phyloP scores from a whole-genome alignment of 2,113 vertebrate genomes.

The Zingel zingel region DNA sequence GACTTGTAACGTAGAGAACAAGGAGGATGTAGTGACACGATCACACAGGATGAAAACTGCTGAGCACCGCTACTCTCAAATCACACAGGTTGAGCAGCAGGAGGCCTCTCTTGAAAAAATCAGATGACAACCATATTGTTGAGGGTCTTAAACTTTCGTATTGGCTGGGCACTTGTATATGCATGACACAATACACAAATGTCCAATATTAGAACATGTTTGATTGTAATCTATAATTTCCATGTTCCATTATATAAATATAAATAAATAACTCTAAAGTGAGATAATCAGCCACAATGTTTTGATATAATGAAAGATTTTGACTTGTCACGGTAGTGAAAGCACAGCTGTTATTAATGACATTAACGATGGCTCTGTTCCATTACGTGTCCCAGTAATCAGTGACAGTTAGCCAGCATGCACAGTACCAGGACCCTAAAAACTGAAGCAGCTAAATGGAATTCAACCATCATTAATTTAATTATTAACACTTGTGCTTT shows the following conservation, averaged over 20 bases:
- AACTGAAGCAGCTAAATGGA: not conserved
- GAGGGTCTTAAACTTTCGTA: not conserved
- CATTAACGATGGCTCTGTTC: not conserved
- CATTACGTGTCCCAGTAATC: not conserved
- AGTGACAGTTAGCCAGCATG: not conserved
- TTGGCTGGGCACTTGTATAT: not conserved
- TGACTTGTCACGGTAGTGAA: too few species aligned
- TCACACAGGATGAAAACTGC: constrained; percentile 53
- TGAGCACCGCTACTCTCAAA: constrained; percentile 47
- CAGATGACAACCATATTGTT: too few species aligned
- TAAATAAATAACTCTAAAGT: not conserved
- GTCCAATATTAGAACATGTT: not conserved
- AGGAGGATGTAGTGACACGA: constrained; percentile 30
- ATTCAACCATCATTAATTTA: not conserved
- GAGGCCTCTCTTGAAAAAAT: too few species aligned
- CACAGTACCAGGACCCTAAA: not conserved
- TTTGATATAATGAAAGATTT: not conserved
- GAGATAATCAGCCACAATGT: not conserved
- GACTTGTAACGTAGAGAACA: constrained; percentile 70
- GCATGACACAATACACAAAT: not conserved
- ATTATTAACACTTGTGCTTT: not conserved
- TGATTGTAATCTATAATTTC: not conserved
- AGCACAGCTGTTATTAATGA: not conserved
- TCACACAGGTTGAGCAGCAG: not conserved
- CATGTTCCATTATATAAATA: not conserved